Evolutionary conservation across 2,113 vertebrate species (phyloP), one percentile per base, ranked within the genome.

Genomic region (Oxygymnocypris stewartii): DNA sequence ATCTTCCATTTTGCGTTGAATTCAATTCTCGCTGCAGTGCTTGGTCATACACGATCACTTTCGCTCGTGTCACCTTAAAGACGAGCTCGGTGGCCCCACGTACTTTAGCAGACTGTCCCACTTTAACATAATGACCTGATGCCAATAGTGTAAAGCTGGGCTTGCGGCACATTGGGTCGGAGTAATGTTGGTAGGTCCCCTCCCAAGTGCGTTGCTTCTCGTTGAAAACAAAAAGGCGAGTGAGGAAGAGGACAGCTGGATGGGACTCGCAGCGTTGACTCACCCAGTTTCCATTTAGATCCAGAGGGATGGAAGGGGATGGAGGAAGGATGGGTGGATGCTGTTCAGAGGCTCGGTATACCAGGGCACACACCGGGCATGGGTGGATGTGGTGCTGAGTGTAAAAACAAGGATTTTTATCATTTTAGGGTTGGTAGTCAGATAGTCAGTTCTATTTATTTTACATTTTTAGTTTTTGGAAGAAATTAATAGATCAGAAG

Each of bases 201-300:
- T 97, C 94, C 97, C 97, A 97, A 35, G 92, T 91, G 35, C 93
- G 95, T 79, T 90, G 94, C 20, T 85, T 90, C 0, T 92, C 91
- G 0, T 95, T 90, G 88, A 98, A 97, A 0, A 91, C 94, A 93
- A 98, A 96, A 90, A 94, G 94, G 6, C 96, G 87, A 44, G 95
- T 97, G 77, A 98, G 96, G 92, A 98, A 98, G 81, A 98, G 96
- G 88, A 97, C 93, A 0, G 94, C 95, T 0, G 97, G 97, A 0
- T 95, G 95, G 1, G 94, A 93, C 91, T 98, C 97, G 0, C 97
- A 98, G 57, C 83, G 92, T 12, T 92, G 89, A 91, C 97, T 98
- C 78, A 95, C 95, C 97, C 97, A 97, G 86, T 89, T 94, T 65
- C 97, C 96, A 0, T 91, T 87, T 49, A 98, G 93, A 85, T 87